A percentile compares a stretch with the other conserved stretches of the same genome.
phyloP scores from a whole-genome alignment of 1,140 invertebrate species.

The Scaptomyza hsui region DNA sequence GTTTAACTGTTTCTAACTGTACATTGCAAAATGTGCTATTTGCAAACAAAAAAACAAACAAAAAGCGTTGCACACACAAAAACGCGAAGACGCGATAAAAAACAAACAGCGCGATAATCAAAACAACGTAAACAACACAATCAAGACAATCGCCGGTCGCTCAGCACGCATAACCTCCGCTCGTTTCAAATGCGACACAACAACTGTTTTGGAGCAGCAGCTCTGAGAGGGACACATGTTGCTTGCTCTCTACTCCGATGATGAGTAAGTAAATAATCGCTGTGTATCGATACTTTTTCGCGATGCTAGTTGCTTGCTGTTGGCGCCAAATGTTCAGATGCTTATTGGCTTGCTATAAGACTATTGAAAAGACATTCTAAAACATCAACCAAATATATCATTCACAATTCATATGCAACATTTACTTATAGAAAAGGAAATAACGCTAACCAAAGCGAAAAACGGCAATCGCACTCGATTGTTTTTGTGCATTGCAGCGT shows the following conservation, averaged over 20 bases:
- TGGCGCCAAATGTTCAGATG: not conserved
- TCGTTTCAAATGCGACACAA: slow-evolving; percentile 26
- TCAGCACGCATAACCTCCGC: not conserved
- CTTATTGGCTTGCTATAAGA: not conserved
- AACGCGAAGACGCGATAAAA: slow-evolving; percentile 9
- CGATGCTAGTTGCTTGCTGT: not conserved
- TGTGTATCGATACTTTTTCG: not conserved
- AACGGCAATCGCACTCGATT: not conserved
- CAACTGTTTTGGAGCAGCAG: slow-evolving; percentile 23
- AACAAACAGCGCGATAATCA: slow-evolving; percentile 25
- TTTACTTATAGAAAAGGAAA: not conserved
- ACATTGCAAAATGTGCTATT: slow-evolving; percentile 8
- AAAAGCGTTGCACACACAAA: slow-evolving; percentile 26
- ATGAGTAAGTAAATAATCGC: slow-evolving; percentile 2
- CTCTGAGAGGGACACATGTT: slow-evolving; percentile 11
- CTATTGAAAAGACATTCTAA: not conserved
- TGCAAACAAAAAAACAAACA: slow-evolving; percentile 39
- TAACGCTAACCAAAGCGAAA: not conserved
- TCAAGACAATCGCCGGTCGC: slow-evolving; percentile 2
- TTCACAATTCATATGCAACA: no score
- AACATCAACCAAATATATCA: not conserved
- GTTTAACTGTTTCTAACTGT: slow-evolving; percentile 21
- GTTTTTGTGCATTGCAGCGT: not conserved
- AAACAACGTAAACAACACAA: slow-evolving; percentile 18
- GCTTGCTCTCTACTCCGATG: not conserved